These are phyloP conservation scores for Nothobranchius furzeri DNA, from an alignment of 2,113 vertebrate species.

Conservation along the genomic window DNA sequence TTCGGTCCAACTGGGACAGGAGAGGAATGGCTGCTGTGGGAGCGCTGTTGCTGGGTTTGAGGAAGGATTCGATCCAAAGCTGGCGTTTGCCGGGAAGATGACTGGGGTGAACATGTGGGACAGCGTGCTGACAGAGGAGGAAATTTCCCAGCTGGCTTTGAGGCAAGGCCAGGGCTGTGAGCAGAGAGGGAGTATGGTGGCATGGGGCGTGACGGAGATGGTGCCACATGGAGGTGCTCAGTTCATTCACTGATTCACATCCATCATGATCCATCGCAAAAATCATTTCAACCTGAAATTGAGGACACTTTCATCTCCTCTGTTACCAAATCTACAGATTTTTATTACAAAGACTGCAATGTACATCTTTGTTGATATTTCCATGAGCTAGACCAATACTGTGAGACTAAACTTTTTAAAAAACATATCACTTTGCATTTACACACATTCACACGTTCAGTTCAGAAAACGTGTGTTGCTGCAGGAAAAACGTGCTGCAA, in stretches of 20 bases:
- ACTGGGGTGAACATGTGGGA: slow-evolving; percentile 96
- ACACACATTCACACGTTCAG: neutral
- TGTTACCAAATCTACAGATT: neutral
- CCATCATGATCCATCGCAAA: slow-evolving; percentile 1
- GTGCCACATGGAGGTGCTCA: slow-evolving; percentile 88
- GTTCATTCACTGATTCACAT: slow-evolving; percentile 77
- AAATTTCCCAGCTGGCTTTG: slow-evolving; percentile 77
- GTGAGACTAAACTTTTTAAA: slow-evolving; percentile 51
- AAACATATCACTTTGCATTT: slow-evolving; percentile 41
- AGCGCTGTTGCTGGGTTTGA: slow-evolving; percentile 76
- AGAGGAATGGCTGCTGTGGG: slow-evolving; percentile 83
- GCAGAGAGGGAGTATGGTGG: slow-evolving; percentile 85
- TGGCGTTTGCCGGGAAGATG: slow-evolving; percentile 90
- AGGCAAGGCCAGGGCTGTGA: slow-evolving; percentile 73
- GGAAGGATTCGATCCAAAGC: slow-evolving; percentile 81
- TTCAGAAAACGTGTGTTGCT: slow-evolving; percentile 10
- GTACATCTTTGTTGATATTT: neutral
- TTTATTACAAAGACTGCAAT: neutral
- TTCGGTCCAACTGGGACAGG: slow-evolving; percentile 89
- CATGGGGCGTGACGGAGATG: slow-evolving; percentile 93
- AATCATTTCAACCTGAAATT: slow-evolving; percentile 25
- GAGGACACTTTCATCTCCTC: slow-evolving; percentile 20
- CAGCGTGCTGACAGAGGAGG: slow-evolving; percentile 77
- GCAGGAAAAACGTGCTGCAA: slow-evolving; percentile 21
- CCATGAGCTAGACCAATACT: slow-evolving; percentile 40